Base-by-base conservation (phyloP, 2,888 invertebrate species). In the Chymomyza amoena region DNA sequence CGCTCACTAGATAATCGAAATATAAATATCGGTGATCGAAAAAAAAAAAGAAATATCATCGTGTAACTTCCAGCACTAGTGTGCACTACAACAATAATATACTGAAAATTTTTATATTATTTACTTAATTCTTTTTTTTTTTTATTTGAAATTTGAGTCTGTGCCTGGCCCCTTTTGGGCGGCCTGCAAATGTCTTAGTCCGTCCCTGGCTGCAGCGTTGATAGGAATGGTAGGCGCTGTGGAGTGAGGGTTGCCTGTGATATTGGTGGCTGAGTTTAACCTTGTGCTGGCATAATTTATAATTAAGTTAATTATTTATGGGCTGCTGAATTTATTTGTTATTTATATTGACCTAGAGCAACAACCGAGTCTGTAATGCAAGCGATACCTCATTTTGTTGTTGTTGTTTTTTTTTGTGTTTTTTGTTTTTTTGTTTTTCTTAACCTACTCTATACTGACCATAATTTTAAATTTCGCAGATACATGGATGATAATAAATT, bases 401-500 rank as follows among this genome's bases (percentile, higher is more conserved):
- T n/a, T n/a, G n/a, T n/a, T 70, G 15, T n/a, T 51, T 7, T 9
- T 16, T 18, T 51, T 6, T 9, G 9, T n/a, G 18, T 50, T 20
- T 59, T 10, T 20, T 36, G 45, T 70, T 18, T 57, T 18, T 51
- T 32, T 45, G 39, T 57, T 39, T 60, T 52, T 70, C 68, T 32
- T 45, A 52, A 13, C 15, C 15, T 20, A 15, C 45, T 45, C 45
- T 62, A 18, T 52, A 4, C 3, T 54, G 6, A 25, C 28, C 28
- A 15, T 13, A 15, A 20, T 4, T 65, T 69, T 5, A 32, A 62
- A 16, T 74, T 75, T 81, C 79, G 70, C 81, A 93, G 93, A 70
- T 91, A 92, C 85, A 84, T 93, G 88, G 92, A 92, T 81, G 92
- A 92, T 84, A 93, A 93, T 83, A 88, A 90, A 74, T 85, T 93